phyloP scores from a whole-genome alignment of 1,140 invertebrate species.

The Macrostomum lignano region DNA sequence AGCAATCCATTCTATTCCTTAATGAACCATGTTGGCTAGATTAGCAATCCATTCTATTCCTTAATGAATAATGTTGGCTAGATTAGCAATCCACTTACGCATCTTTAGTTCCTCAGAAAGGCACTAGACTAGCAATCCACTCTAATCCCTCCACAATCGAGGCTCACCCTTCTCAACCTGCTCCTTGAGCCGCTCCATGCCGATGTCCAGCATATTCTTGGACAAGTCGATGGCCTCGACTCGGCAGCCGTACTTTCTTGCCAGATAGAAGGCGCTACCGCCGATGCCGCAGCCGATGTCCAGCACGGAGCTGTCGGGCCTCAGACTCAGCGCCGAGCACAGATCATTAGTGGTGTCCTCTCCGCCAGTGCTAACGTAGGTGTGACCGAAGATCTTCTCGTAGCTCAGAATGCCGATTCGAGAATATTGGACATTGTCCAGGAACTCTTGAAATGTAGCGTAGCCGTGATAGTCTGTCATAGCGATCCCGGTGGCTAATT shows the following conservation, averaged over 20 bases:
- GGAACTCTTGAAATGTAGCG: slow-evolving; percentile 30
- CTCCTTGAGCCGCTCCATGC: slow-evolving; percentile 24
- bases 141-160: too few species aligned
- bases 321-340: slow-evolving; percentile 24
- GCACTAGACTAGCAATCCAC: too few species aligned
- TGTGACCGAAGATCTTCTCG: slow-evolving; percentile 35
- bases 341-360: slow-evolving; percentile 28
- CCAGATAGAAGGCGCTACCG: slow-evolving; percentile 36
- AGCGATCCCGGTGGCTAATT: too few species aligned
- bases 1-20: too few species aligned
- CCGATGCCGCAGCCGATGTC: slow-evolving; percentile 36
- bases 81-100: too few species aligned
- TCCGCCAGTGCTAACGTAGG: slow-evolving; percentile 36
- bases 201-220: slow-evolving; percentile 35
- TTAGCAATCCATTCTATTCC: too few species aligned
- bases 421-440: slow-evolving; percentile 36
- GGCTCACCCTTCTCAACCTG: slow-evolving; percentile 9
- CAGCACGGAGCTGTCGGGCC: slow-evolving; percentile 26
- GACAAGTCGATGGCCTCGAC: slow-evolving; percentile 35
- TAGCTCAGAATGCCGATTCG: slow-evolving; percentile 32
- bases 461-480: slow-evolving; percentile 9
- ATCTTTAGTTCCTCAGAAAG: too few species aligned
- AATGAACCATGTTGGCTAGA: too few species aligned
- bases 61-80: too few species aligned
- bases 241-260: slow-evolving; percentile 30